Evolutionary conservation across 2,797 vertebrate species (phyloP), one percentile per base, ranked within the genome.

Genomic region (Chaenodraco wilsoni): DNA sequence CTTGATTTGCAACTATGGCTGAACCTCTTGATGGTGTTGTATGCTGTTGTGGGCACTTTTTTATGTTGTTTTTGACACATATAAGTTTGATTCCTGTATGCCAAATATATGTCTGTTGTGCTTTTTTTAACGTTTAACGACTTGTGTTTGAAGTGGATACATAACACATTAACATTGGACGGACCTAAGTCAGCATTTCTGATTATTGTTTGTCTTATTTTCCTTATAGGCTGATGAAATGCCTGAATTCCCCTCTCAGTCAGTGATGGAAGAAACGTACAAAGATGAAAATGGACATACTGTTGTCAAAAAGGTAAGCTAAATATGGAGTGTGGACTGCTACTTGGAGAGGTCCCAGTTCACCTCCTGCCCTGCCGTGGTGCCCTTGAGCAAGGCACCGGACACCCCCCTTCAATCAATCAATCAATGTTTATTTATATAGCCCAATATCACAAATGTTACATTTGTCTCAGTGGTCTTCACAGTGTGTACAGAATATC

Each of bases 271-370:
- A 73, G 97, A 98, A 87, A 95, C 95, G 41, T 97, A 96, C 57
- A 91, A 82, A 31, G 97, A 98, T 78, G 96, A 97, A 86, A 91
- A 95, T 23, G 96, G 96, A 48, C 95, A 96, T 84, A 93, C 85
- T 2, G 95, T 97, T 81, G 91, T 97, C 41, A 99, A 95, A 87
- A 97, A 95, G 96, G 98, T 98, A 96, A 79, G 63, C 27, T 5
- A 27, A 27, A 4, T 27, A 27, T 27, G 27, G 27, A 27, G 3
- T 27, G 27, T 27, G 27, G 27, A 1, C 27, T 27, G 4, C 27
- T 27, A 27, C 27, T 27, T 27, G 27, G 27, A 27, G 27, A 27
- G 27, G 27, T 27, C 27, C 27, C 27, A 27, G 27, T 27, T 27
- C 27, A 27, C 4, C 27, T 27, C 27, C 27, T 27, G 27, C 1